Percentiles rank a stretch among this genome's conserved stretches.
phyloP scores from a whole-genome alignment of 2,888 invertebrate genomes.

The Sialis fuliginosa region DNA sequence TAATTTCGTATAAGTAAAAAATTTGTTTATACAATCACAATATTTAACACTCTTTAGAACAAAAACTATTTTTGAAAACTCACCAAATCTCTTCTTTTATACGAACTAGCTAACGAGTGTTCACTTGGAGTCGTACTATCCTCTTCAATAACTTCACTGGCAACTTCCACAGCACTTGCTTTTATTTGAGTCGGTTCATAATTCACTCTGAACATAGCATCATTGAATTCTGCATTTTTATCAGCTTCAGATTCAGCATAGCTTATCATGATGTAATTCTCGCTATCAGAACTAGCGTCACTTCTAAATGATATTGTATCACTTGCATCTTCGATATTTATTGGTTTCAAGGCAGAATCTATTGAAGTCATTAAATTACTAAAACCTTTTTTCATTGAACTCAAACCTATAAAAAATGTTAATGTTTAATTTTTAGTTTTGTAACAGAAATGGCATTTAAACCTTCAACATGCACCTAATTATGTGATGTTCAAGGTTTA shows the following conservation, averaged over 20 bases:
- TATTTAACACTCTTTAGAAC: background rate
- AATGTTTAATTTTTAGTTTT: too few species aligned
- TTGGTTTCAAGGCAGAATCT: conserved; percentile 59
- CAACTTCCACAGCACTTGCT: conserved; percentile 47
- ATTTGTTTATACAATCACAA: background rate
- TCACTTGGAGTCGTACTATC: conserved; percentile 66
- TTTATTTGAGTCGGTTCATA: conserved; percentile 13
- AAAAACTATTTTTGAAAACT: conserved; percentile 11
- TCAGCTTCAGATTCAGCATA: conserved; percentile 37
- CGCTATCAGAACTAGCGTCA: conserved; percentile 76
- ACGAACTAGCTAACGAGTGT: conserved; percentile 63
- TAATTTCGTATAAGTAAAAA: background rate
- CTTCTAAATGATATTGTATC: conserved; percentile 60
- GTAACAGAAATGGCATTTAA: too few species aligned
- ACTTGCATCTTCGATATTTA: conserved; percentile 51
- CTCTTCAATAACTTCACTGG: conserved; percentile 69
- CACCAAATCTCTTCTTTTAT: conserved; percentile 62
- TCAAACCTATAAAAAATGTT: conserved; percentile 31
- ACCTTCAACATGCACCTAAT: background rate
- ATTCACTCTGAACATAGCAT: conserved; percentile 42
- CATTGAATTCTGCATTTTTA: conserved; percentile 44
- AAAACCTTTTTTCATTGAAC: conserved; percentile 69
- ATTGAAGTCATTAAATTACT: conserved; percentile 68
- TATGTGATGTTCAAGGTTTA: background rate
- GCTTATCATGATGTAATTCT: conserved; percentile 63